phyloP scores from a whole-genome alignment of 2,888 invertebrate genomes.

The Aphidius colemani region DNA sequence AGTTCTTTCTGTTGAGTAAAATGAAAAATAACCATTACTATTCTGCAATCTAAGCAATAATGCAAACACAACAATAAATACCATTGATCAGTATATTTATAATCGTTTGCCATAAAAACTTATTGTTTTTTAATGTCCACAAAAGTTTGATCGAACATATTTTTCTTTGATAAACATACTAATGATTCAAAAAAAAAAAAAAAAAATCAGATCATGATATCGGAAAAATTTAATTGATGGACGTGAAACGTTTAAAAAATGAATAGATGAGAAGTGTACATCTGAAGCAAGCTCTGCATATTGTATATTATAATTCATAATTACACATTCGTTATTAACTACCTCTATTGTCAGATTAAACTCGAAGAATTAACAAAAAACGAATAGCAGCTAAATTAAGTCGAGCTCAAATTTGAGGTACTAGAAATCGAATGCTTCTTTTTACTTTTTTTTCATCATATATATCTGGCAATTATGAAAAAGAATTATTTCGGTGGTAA shows the following conservation, averaged over 20 bases:
- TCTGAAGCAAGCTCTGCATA: constrained; percentile 45
- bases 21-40: too few relatives aligned
- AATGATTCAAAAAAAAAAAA: too few relatives aligned
- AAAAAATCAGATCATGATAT: too few relatives aligned
- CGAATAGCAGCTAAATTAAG: constrained; percentile 51
- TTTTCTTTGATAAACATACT: too few relatives aligned
- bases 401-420: constrained; percentile 51
- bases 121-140: too few relatives aligned
- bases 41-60: too few relatives aligned
- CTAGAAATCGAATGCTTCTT: not conserved
- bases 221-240: too few relatives aligned
- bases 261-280: not conserved
- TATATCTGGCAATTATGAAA: constrained; percentile 18
- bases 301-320: constrained; percentile 56
- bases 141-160: too few relatives aligned
- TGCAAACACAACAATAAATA: too few relatives aligned
- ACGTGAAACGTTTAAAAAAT: not conserved
- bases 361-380: constrained; percentile 4
- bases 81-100: too few relatives aligned
- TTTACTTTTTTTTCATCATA: constrained; percentile 23
- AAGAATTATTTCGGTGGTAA: not conserved
- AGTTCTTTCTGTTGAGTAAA: too few relatives aligned
- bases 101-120: too few relatives aligned
- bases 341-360: constrained; percentile 52
- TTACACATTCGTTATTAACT: constrained; percentile 46